phyloP scores from a whole-genome alignment of 2,113 vertebrate species.

The Prietella phreatophila region DNA sequence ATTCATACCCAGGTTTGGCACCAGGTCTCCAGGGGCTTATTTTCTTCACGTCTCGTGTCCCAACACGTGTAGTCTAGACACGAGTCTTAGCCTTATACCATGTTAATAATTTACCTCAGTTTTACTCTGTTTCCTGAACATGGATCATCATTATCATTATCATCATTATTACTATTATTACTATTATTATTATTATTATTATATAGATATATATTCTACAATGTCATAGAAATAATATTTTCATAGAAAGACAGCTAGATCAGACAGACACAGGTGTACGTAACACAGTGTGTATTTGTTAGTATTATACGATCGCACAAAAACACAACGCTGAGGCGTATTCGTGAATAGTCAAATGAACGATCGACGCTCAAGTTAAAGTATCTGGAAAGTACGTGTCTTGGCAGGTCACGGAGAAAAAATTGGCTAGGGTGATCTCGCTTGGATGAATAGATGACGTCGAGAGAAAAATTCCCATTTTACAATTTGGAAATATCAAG shows the following conservation, averaged over 20 bases:
- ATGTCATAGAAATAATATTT: not conserved
- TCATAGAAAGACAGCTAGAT: not conserved
- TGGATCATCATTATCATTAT: not conserved
- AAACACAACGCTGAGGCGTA: not conserved
- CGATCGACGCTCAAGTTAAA: not conserved
- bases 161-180: not conserved
- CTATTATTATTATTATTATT: no score
- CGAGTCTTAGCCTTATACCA: not conserved
- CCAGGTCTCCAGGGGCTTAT: not conserved
- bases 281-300: not conserved
- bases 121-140: not conserved
- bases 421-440: not conserved
- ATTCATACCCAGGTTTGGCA: not conserved
- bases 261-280: not conserved
- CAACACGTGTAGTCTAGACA: not conserved
- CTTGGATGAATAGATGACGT: no score
- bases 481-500: not conserved
- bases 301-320: not conserved
- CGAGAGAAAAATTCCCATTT: not conserved
- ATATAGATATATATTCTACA: not conserved
- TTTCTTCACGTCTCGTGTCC: not conserved
- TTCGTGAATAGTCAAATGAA: not conserved
- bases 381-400: not conserved
- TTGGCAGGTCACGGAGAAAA: not conserved
- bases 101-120: not conserved